Percentiles rank a stretch among this genome's conserved stretches.
These are phyloP conservation scores for Ditylenchus dipsaci DNA, from an alignment of 1,140 invertebrate genomes.

Conservation along the genomic window DNA sequence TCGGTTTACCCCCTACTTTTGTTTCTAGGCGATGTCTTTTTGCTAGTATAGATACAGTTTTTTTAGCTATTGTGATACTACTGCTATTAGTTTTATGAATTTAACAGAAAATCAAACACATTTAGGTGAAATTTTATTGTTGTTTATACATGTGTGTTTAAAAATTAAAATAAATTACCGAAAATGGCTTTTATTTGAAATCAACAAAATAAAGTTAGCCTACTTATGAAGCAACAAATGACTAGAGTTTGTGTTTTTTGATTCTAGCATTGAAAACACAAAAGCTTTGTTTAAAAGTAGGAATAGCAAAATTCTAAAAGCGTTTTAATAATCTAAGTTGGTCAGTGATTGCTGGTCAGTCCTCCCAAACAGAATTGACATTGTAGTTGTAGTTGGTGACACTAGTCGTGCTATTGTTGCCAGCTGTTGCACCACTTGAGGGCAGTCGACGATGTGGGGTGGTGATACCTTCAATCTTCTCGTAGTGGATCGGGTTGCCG, in stretches of 20 bases:
- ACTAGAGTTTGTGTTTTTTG: not conserved
- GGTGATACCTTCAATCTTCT: conserved; percentile 30
- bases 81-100: no score
- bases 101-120: no score
- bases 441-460: conserved; percentile 19
- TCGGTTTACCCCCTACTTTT: no score
- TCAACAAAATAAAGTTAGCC: not conserved
- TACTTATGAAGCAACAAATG: not conserved
- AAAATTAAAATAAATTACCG: not conserved
- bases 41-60: no score
- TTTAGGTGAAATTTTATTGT: no score
- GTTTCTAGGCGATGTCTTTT: no score
- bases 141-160: no score
- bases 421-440: not conserved
- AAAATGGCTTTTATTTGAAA: not conserved
- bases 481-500: conserved; percentile 24
- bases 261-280: not conserved
- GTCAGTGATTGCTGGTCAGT: conserved; percentile 14
- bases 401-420: not conserved
- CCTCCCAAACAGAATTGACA: conserved; percentile 33
- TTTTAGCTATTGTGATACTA: no score
- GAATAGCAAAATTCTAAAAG: not conserved
- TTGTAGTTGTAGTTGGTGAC: conserved; percentile 28
- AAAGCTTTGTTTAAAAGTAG: conserved; percentile 7
- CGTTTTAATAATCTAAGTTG: not conserved